Evolutionary conservation across 37 sponge, comb jelly and placozoan genomes (phyloP), one percentile per base, ranked within the genome.

Genomic region (Oscarella lobularis): DNA sequence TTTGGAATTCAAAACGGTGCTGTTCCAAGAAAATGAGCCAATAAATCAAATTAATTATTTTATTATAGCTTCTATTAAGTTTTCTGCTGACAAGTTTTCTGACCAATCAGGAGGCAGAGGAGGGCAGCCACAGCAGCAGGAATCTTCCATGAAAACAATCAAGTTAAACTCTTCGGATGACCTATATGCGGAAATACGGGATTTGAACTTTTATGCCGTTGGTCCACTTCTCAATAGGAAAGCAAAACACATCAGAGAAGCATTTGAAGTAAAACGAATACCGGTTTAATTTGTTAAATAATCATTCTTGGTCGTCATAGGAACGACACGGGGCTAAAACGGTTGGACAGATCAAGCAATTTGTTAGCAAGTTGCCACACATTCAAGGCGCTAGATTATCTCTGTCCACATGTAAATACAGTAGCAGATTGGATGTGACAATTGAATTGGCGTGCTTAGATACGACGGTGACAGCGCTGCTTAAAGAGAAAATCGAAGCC

Each of bases 351-450:
- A 66, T 98, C 74, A 98, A 94, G 82, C 80, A 88, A 75, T 98
- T 94, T 83, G 95, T 94, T 33, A 84, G 83, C 67, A 91, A 91
- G 68, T 67, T 98, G 0, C 99, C 99, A 2, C 90, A 90, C 86
- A 88, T 94, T 78, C 91, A 90, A 77, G 81, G 78, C 20, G 83
- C 79, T 38, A 86, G 86, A 54, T 77, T 78, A 33, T 77, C 87
- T 30, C 79, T 96, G 33, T 86, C 87, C 77, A 89, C 76, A 82
- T 86, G 93, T 92, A 40, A 81, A 87, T n/a, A n/a, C n/a, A n/a
- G n/a, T n/a, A n/a, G n/a, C n/a, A n/a, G n/a, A n/a, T n/a, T n/a
- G n/a, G n/a, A n/a, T n/a, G n/a, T n/a, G n/a, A n/a, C n/a, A n/a
- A 9, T 20, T 48, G 60, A 48, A 48, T 48, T 9, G 9, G 9